A percentile compares a stretch with the other conserved stretches of the same genome.
These are phyloP conservation scores for Symphodus melops DNA, from an alignment of 2,113 vertebrate genomes.

Conservation along the genomic window DNA sequence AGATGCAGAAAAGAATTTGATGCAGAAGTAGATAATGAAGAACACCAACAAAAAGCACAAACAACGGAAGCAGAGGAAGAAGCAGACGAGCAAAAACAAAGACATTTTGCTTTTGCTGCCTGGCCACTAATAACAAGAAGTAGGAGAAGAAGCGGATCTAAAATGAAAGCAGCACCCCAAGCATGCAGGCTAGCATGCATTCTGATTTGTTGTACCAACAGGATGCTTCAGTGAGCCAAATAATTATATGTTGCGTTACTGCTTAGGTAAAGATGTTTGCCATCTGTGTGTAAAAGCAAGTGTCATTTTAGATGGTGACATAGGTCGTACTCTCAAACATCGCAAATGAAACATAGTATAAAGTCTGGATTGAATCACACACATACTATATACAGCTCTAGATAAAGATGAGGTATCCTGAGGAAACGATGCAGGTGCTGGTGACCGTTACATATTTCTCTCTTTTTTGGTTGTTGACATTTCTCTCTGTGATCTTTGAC, in stretches of 20 bases:
- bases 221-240: slow-evolving; percentile 31
- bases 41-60: too few relatives aligned
- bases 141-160: neutral
- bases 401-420: slow-evolving; percentile 14
- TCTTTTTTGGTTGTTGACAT: neutral
- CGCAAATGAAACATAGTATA: slow-evolving; percentile 12
- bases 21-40: too few relatives aligned
- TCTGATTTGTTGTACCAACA: neutral
- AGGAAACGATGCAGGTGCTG: slow-evolving; percentile 18
- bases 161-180: neutral
- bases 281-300: neutral
- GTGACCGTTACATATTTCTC: neutral
- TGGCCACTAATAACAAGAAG: neutral
- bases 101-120: too few relatives aligned
- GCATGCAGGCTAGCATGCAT: neutral
- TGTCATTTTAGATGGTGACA: neutral
- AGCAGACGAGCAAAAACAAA: too few relatives aligned
- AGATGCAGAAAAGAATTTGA: too few relatives aligned
- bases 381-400: neutral
- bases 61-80: too few relatives aligned
- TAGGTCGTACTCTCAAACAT: slow-evolving; percentile 1
- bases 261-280: neutral
- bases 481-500: slow-evolving; percentile 2
- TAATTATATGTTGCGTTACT: slow-evolving; percentile 11
- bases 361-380: slow-evolving; percentile 21